Base-by-base conservation (phyloP, 2,888 invertebrate genomes). In the Aporophyla nigra region DNA sequence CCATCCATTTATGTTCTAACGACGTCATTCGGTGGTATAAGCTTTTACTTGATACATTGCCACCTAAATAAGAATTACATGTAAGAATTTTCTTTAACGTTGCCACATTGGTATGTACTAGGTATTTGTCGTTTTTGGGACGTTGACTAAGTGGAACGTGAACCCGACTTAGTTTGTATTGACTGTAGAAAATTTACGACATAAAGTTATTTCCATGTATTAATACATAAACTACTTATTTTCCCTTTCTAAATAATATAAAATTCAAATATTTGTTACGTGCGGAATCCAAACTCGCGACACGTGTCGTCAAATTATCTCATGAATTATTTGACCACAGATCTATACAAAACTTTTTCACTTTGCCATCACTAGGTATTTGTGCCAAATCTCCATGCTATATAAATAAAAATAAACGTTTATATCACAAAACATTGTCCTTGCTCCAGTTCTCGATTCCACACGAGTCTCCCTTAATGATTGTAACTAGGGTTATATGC, bases 401-500 rank as follows among this genome's bases (percentile, higher is more conserved):
- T 56, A 46, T 53, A 68, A 66, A 53, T 78, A 69, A 77, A 72
- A 51, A 54, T 73, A 27, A 68, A 54, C 49, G 21, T 65, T 40
- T 54, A 53, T 16, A 51, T 14, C 14, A 56, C n/a, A 49, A 10
- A 54, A 33, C 43, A 16, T 43, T 58, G 54, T 70, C 67, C 70
- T 85, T 70, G 69, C 24, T 56, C 74, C 43, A 62, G 85, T 69
- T 67, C 54, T 68, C 21, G 27, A 76, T 78, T 27, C 53, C 78
- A 56, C 61, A 58, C 43, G 63, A 74, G 71, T 58, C 68, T 61
- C 59, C 58, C 56, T 14, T 75, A 82, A 85, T 85, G 65, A 76
- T 79, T 72, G 62, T 71, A 61, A 69, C 65, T 59, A 74, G 16
- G 67, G 59, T 53, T 68, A 21, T 72, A 76, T 77, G 75, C 75